phyloP scores from a whole-genome alignment of 2,113 vertebrate genomes.

The Hippocampus abdominalis region DNA sequence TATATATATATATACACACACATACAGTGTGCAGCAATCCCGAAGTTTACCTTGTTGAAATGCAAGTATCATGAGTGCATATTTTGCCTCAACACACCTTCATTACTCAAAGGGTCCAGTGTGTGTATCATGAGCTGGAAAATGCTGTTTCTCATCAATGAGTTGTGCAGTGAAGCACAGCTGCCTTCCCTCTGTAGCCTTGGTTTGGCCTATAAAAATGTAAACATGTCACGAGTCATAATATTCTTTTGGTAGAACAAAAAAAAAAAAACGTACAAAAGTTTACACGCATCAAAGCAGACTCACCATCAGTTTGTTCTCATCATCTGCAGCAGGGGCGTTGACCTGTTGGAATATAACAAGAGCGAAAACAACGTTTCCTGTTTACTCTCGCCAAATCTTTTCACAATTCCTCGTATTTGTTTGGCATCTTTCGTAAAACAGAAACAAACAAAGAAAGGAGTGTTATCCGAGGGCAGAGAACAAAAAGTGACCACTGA shows the following conservation, averaged over 20 bases:
- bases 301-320: constrained; percentile 69
- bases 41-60: background rate
- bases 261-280: background rate
- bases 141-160: constrained; percentile 76
- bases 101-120: constrained; percentile 68
- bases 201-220: constrained; percentile 63
- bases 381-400: background rate
- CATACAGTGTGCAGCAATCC: background rate
- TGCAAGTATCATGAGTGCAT: background rate
- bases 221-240: background rate
- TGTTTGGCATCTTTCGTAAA: background rate
- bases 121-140: constrained; percentile 79
- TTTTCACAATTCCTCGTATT: background rate
- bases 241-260: background rate
- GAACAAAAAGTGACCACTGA: no score
- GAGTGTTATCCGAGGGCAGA: no score
- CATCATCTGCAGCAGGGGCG: constrained; percentile 43
- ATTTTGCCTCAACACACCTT: constrained; percentile 44
- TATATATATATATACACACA: background rate
- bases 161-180: constrained; percentile 75
- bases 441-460: no score
- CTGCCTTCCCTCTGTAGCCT: constrained; percentile 73
- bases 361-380: constrained; percentile 3
- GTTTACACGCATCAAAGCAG: background rate
- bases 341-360: constrained; percentile 42